phyloP scores from a whole-genome alignment of 2,888 invertebrate species.

The Tetranychus truncatus region DNA sequence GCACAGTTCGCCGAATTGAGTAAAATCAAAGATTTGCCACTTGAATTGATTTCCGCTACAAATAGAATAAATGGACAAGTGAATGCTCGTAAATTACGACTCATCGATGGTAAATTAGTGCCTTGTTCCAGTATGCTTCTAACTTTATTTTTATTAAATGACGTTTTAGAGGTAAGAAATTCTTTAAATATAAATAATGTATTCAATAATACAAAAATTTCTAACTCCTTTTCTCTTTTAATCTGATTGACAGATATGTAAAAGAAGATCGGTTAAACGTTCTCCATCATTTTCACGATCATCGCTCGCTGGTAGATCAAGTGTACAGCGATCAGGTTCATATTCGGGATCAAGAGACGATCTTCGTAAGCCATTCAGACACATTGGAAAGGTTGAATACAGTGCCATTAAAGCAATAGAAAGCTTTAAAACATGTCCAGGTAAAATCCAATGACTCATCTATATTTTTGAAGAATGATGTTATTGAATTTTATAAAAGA shows the following conservation, averaged over 20 bases:
- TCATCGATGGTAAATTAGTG: slow-evolving; percentile 1
- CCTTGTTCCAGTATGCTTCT: slow-evolving; percentile 32
- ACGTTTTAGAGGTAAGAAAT: slow-evolving; percentile 50
- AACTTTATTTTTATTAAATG: slow-evolving; percentile 77
- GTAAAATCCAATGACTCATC: neutral
- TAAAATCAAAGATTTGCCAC: slow-evolving; percentile 93
- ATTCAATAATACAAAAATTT: neutral
- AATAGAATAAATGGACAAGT: slow-evolving; percentile 20
- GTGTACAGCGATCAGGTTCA: slow-evolving; percentile 1
- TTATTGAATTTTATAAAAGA: too few relatives aligned
- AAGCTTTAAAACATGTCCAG: neutral
- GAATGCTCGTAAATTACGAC: slow-evolving; percentile 17
- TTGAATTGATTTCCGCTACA: slow-evolving; percentile 42
- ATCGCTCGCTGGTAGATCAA: neutral
- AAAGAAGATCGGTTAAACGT: neutral
- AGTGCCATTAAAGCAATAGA: slow-evolving; percentile 1
- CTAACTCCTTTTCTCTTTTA: neutral
- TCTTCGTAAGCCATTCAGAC: neutral
- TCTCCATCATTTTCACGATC: slow-evolving; percentile 8
- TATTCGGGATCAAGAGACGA: neutral
- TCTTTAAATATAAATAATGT: neutral
- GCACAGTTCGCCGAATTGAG: slow-evolving; percentile 93
- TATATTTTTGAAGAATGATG: too few relatives aligned
- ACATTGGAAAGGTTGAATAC: slow-evolving; percentile 2
- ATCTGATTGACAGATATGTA: neutral